These are phyloP conservation scores for Pygathrix nemaeus DNA, from an alignment of 2,113 vertebrate species.

Conservation along the genomic window DNA sequence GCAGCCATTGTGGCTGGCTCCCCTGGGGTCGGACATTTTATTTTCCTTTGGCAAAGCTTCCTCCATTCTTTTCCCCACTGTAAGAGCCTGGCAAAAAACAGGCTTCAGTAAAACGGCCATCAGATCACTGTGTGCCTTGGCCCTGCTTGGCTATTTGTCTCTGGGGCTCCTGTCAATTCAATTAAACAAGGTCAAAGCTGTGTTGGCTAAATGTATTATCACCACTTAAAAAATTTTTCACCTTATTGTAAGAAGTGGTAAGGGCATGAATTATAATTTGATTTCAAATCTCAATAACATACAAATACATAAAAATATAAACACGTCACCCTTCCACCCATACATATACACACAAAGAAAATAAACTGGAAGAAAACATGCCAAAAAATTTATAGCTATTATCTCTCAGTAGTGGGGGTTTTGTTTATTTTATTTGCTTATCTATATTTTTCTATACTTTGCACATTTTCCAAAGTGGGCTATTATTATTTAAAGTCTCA, in stretches of 20 bases:
- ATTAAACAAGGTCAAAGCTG: conserved; percentile 40
- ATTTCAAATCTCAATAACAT: neutral
- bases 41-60: conserved; percentile 60
- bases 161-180: conserved; percentile 37
- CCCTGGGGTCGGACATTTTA: conserved; percentile 19
- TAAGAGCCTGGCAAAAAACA: conserved; percentile 15
- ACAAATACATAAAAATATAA: neutral
- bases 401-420: neutral
- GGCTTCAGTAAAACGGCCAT: conserved; percentile 4
- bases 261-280: neutral
- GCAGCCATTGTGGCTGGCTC: conserved; percentile 49
- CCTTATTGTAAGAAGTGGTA: neutral
- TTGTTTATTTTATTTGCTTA: neutral
- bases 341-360: accelerated
- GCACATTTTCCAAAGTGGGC: neutral
- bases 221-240: neutral
- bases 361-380: neutral
- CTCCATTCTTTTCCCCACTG: conserved; percentile 30
- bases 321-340: neutral
- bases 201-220: neutral
- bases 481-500: neutral
- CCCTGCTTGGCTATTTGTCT: conserved; percentile 23
- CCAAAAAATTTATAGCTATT: neutral
- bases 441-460: neutral
- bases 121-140: conserved; percentile 41